phyloP scores from a whole-genome alignment of 1,140 invertebrate genomes.

The Cydia fagiglandana region DNA sequence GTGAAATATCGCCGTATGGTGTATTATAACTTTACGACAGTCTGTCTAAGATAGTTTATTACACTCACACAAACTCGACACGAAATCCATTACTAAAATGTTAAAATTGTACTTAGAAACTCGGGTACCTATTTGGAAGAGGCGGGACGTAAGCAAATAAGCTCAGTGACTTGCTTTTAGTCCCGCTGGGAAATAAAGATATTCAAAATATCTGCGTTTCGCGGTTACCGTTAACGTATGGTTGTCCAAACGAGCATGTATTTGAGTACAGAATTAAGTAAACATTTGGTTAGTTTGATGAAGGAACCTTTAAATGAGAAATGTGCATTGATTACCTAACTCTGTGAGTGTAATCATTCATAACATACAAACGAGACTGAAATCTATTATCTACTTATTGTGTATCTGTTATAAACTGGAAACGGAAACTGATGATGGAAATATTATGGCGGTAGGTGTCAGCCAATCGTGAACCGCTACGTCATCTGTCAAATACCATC shows the following conservation, averaged over 20 bases:
- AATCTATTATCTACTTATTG: too few relatives aligned
- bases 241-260: background rate
- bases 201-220: slow-evolving; percentile 18
- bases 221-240: slow-evolving; percentile 7
- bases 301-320: background rate
- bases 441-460: too few relatives aligned
- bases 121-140: background rate
- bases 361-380: background rate
- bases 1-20: background rate
- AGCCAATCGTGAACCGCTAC: too few relatives aligned
- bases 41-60: slow-evolving; percentile 4
- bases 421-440: too few relatives aligned
- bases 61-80: background rate
- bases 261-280: background rate
- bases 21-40: background rate
- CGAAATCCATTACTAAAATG: slow-evolving; percentile 3
- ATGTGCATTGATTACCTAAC: background rate
- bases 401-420: too few relatives aligned
- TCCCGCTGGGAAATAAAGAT: slow-evolving; percentile 16
- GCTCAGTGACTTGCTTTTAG: slow-evolving; percentile 10
- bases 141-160: slow-evolving; percentile 15
- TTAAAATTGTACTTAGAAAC: slow-evolving; percentile 1
- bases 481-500: too few relatives aligned
- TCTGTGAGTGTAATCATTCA: background rate
- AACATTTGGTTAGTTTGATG: background rate